Base-by-base conservation (phyloP, 2,888 invertebrate genomes). In the Troilus luridus region DNA sequence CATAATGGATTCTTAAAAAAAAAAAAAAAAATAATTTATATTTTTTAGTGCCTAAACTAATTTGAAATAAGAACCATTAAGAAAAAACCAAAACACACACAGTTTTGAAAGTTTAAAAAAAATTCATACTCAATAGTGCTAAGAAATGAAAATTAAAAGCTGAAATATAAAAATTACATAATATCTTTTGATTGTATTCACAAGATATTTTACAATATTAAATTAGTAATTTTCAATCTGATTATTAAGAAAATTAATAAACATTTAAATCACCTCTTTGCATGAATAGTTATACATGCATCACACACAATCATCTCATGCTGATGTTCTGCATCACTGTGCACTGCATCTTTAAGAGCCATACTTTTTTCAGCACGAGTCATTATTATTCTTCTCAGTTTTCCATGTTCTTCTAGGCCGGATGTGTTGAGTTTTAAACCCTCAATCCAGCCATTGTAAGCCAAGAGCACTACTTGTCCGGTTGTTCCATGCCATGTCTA, bases 231-330 rank as follows among this genome's bases (percentile, higher is more conserved):
- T 41, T 41, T 41, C 41, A 41, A 41, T 41, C 41, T 41, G 5
- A 41, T 41, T 41, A 41, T 41, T 12, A 24, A 24, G 9, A 64
- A n/a, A 14, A 67, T 67, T 81, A 41, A 7, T 85, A n/a, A 56
- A 56, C 11, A 85, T 56, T 85, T 85, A 7, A 56, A 58, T 85
- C 67, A 92, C 92, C 92, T 88, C 41, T 91, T 89, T 59, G 90
- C 91, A 56, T 91, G 88, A 19, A 92, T 62, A 64, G 64, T 85
- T 54, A 92, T 62, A 88, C 92, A 92, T 8, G 91, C 64, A 88
- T 91, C 91, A 88, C 92, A 92, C 17, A 92, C 89, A 90, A 91
- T 91, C 24, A 91, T 91, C 72, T 92, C 92, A 89, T 92, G 92
- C 85, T 92, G 91, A 56, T 92, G 91, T 54, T 88, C 91, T 60